phyloP scores from a whole-genome alignment of 2,797 vertebrate species.

The Gadopsis bispinosus region DNA sequence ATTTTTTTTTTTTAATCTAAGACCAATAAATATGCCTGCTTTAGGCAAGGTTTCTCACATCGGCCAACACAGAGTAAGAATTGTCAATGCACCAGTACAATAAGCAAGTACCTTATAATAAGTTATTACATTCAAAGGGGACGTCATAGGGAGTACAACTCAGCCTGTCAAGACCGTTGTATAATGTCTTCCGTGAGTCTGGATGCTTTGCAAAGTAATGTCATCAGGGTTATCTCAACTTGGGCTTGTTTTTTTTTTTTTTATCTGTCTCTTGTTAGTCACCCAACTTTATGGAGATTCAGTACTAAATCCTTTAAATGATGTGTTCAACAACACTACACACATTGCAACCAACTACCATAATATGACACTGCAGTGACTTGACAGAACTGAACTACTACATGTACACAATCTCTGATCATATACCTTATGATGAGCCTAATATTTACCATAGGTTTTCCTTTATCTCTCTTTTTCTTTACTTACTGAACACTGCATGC shows the following conservation, averaged over 20 bases:
- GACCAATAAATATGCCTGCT: no score
- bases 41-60: not conserved
- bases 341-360: not conserved
- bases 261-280: not conserved
- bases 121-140: not conserved
- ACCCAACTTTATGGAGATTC: not conserved
- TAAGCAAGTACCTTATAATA: not conserved
- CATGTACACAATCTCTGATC: no score
- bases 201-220: not conserved
- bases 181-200: not conserved
- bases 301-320: not conserved
- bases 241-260: not conserved
- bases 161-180: no score
- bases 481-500: not conserved
- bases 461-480: not conserved
- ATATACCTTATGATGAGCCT: no score
- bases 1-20: no score
- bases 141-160: not conserved
- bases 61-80: not conserved
- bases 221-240: not conserved
- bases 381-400: no score
- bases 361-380: no score
- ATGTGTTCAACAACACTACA: not conserved
- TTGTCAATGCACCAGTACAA: not conserved
- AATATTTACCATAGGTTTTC: not conserved